These are phyloP conservation scores for Tinamus guttatus DNA, from an alignment of 2,113 vertebrate species.

Conservation along the genomic window DNA sequence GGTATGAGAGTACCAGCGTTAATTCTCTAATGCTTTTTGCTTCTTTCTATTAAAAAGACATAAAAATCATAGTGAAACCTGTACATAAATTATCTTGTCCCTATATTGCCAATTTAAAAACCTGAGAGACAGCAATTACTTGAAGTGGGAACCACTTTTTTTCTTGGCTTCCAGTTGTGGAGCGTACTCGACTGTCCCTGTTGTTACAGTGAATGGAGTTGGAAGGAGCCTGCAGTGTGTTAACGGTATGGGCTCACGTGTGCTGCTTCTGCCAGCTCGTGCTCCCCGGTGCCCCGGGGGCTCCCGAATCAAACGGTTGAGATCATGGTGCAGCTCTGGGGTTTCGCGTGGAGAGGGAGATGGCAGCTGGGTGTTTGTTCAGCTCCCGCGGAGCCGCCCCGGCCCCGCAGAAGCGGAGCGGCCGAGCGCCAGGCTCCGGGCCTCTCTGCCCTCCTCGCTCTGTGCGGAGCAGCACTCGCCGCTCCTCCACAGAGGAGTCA, in stretches of 20 bases:
- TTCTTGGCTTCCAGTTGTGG: background rate
- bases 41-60: accelerated
- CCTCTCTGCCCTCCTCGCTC: too few species aligned
- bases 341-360: too few species aligned
- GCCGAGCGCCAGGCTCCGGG: too few species aligned
- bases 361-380: too few species aligned
- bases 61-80: background rate
- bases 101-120: background rate
- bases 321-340: too few species aligned
- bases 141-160: background rate
- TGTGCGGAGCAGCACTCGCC: background rate
- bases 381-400: too few species aligned
- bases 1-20: accelerated
- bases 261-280: background rate
- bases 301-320: too few species aligned
- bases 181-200: background rate
- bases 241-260: accelerated
- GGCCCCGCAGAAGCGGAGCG: too few species aligned
- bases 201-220: background rate
- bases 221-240: too few species aligned
- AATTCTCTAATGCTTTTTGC: background rate
- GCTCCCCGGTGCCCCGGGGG: too few species aligned
- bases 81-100: too few species aligned
- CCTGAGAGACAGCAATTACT: too few species aligned
- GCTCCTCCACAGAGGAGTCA: background rate